Conservation (phyloP, 2,797 vertebrate species). For the Helarctos malayanus region DNA sequence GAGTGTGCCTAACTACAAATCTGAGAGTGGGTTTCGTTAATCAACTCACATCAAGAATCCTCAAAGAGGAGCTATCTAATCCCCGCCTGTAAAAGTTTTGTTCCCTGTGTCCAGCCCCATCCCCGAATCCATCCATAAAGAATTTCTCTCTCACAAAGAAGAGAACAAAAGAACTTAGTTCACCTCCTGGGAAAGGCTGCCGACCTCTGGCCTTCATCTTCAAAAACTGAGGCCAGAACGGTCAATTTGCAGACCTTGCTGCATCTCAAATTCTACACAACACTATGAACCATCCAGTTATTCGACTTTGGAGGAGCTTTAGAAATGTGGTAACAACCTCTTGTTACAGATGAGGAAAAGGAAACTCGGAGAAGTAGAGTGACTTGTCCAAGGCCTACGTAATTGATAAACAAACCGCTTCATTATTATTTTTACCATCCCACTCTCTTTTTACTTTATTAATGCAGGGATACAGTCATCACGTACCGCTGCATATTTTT, state of each 20-base stretch:
- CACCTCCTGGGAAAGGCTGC: not conserved
- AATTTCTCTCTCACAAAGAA: not conserved
- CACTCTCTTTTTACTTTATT: not conserved
- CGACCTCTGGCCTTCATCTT: not conserved
- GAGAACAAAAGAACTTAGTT: not conserved
- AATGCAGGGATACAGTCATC: not conserved
- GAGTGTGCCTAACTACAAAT: not conserved
- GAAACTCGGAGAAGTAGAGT: not conserved
- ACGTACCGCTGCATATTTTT: not conserved
- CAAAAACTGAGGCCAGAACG: not conserved
- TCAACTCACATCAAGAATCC: constrained; percentile 1
- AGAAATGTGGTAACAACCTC: not conserved
- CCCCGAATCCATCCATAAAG: not conserved
- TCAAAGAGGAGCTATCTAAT: not conserved
- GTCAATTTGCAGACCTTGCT: not conserved
- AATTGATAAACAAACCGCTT: not conserved
- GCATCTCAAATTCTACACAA: not conserved
- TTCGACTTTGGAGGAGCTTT: not conserved
- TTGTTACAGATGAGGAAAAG: not conserved
- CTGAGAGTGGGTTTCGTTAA: not conserved
- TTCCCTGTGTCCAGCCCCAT: not conserved
- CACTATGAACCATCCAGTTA: constrained; percentile 45
- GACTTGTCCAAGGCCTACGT: not conserved
- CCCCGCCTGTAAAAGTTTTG: not conserved
- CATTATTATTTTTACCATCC: not conserved